Percentiles rank a stretch among this genome's conserved stretches.
phyloP scores from a whole-genome alignment of 2,113 vertebrate species.

The Mormyrus iriodes region DNA sequence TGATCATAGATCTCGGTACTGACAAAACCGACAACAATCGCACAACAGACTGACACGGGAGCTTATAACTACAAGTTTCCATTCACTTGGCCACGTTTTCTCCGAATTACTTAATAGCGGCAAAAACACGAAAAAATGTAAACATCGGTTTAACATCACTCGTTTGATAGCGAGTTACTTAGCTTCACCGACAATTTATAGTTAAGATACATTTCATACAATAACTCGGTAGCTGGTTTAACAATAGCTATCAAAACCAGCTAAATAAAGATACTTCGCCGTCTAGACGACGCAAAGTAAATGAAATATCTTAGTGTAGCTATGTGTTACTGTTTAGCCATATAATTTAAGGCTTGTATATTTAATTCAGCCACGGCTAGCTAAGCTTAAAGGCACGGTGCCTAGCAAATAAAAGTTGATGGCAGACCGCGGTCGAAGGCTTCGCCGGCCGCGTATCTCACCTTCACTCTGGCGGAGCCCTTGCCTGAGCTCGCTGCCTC shows the following conservation, averaged over 20 bases:
- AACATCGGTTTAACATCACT: not conserved
- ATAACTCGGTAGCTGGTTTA: not conserved
- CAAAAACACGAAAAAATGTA: not conserved
- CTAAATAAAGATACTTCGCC: not conserved
- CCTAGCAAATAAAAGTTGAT: not conserved
- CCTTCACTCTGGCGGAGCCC: slow-evolving; percentile 50
- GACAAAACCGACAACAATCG: not conserved
- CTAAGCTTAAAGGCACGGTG: not conserved
- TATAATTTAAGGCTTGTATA: not conserved
- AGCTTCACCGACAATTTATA: not conserved
- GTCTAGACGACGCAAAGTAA: not conserved
- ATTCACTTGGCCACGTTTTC: not conserved
- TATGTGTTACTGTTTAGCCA: not conserved
- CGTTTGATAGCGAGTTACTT: not conserved
- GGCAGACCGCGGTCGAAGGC: not conserved
- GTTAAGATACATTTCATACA: not conserved
- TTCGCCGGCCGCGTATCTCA: slow-evolving; percentile 21
- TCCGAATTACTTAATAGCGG: not conserved
- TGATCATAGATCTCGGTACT: not conserved
- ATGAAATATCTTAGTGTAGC: not conserved
- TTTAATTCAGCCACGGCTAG: not conserved
- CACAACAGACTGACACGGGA: not conserved
- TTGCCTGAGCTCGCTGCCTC: slow-evolving; percentile 33
- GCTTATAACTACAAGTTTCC: too few relatives aligned
- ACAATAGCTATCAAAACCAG: not conserved